A percentile compares a stretch with the other conserved stretches of the same genome.
Conservation (phyloP, 2,797 vertebrate genomes). For the Psittacula derbiana region DNA sequence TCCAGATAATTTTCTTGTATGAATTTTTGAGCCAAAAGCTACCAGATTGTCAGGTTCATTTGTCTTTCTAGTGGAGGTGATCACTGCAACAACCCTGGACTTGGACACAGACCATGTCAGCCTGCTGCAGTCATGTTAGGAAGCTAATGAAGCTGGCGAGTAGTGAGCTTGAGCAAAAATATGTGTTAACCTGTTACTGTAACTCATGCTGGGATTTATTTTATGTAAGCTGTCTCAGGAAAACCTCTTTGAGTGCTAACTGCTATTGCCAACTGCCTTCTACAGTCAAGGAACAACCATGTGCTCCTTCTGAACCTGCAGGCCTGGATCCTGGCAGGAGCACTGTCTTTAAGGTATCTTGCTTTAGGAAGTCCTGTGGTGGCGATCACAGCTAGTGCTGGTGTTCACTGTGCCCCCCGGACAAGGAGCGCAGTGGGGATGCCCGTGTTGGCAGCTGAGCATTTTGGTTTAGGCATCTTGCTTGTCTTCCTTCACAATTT, state of each 20-base stretch:
- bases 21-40: neutral
- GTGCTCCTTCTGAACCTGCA: neutral
- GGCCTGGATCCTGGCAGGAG: neutral
- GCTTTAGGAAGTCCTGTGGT: neutral
- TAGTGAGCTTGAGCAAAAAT: neutral
- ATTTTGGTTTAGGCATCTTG: neutral
- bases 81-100: neutral
- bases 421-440: neutral
- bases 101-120: neutral
- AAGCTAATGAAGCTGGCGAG: neutral
- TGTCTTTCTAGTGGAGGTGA: accelerated
- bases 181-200: neutral
- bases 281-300: neutral
- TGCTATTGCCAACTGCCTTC: neutral
- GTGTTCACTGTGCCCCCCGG: neutral
- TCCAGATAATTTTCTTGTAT: neutral
- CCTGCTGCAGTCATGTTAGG: neutral
- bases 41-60: neutral
- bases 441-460: neutral
- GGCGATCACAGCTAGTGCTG: neutral
- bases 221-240: neutral
- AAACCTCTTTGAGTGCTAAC: neutral
- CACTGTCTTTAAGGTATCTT: neutral
- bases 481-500: constrained; percentile 16
- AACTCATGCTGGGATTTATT: neutral